Evolutionary conservation across 2,888 invertebrate species (phyloP), one percentile per base, ranked within the genome.

Genomic region (Dasypogon diadema): DNA sequence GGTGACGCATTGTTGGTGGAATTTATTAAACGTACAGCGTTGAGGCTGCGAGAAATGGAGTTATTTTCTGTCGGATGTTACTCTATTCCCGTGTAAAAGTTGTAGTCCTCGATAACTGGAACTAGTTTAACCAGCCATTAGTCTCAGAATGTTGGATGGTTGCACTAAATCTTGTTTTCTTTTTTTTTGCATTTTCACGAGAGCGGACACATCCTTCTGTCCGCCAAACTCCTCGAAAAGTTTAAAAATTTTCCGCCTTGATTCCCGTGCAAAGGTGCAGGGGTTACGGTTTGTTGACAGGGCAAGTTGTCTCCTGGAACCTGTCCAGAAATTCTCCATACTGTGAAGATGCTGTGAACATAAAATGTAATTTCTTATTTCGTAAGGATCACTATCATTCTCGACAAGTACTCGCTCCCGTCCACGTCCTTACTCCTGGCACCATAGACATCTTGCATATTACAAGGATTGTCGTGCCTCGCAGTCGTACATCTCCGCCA

Each of bases 281-380:
- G 16, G 34, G 70, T 70, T 54, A 54, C 30, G 54, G 34, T 70
- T 70, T 70, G 70, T 70, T 54, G 70, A 70, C 70, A 70, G 51
- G 68, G 30, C 34, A 54, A 51, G 70, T 30, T 51, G 54, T 54
- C 51, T 70, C 18, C 21, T 70, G 70, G 70, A 70, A 70, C 14
- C 18, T 51, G 24, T 70, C 70, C 70, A 70, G 70, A n/a, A 70
- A 54, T 34, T 18, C 37, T 46, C 46, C 2, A 54, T 16, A 12
- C 2, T 2, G 42, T 2, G 3, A 16, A 34, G 34, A n/a, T 46
- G 26, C 65, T 48, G 24, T 24, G 65, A 65, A 18, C 46, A 48
- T 65, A 46, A 60, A 48, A 65, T 46, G 46, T 37, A 42, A 65
- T 48, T 65, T 65, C 46, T 65, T 65, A 65, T 65, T 42, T 65